A percentile compares a stretch with the other conserved stretches of the same genome.
Evolutionary conservation across 1,140 invertebrate genomes (phyloP).

Genomic region (Oedothorax gibbosus): DNA sequence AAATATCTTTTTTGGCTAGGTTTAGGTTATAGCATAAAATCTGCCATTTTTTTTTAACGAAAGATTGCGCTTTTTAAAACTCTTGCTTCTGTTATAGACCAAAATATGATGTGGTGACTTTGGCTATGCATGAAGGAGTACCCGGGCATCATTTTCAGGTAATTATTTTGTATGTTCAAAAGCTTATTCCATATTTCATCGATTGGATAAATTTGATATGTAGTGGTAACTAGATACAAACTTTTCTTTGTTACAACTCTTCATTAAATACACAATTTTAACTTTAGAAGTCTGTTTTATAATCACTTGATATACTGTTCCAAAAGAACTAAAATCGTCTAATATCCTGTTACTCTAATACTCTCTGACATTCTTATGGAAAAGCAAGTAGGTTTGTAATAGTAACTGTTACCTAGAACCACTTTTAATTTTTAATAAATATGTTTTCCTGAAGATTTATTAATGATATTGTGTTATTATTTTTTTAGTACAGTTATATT

Average conservation of each 20-base stretch:
- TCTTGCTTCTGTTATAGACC: conserved; percentile 62
- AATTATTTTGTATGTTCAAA: neutral
- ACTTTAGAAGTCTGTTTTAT: too few species aligned
- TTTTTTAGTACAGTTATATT: conserved; percentile 27
- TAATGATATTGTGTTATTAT: neutral
- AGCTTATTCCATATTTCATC: neutral
- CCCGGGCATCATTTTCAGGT: conserved; percentile 70
- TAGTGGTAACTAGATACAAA: neutral
- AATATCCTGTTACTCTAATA: too few species aligned
- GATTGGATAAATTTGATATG: neutral
- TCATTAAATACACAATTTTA: neutral
- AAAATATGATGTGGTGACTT: conserved; percentile 67
- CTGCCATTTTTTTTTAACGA: too few species aligned
- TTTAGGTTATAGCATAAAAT: too few species aligned
- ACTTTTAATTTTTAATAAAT: too few species aligned
- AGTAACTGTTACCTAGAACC: too few species aligned
- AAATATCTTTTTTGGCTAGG: too few species aligned
- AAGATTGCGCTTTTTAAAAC: neutral
- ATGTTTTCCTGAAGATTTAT: too few species aligned
- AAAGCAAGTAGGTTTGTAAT: too few species aligned
- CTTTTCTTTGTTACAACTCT: neutral
- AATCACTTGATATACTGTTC: too few species aligned
- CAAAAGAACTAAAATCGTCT: too few species aligned
- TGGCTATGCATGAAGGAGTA: conserved; percentile 68
- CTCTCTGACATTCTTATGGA: too few species aligned